Conservation (phyloP, 2,888 invertebrate species). For the Amblyjoppa fuscipennis region DNA sequence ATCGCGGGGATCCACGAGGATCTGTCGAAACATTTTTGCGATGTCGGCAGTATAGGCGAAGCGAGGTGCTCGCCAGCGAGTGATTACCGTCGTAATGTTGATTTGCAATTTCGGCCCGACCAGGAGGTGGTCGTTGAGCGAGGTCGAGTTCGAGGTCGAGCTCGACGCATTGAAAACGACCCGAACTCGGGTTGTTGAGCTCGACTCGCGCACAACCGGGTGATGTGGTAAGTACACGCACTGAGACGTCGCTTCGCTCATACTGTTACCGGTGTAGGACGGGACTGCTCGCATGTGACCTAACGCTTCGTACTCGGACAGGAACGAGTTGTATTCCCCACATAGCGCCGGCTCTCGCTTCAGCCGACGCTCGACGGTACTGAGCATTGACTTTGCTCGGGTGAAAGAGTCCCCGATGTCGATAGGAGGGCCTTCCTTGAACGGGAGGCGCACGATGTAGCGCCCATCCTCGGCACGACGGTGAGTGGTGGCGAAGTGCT, state of each 20-base stretch:
- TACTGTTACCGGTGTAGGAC: not conserved
- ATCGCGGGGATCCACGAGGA: too few species aligned
- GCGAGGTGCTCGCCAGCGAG: too few species aligned
- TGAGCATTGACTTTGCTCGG: not conserved
- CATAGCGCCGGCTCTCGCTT: not conserved
- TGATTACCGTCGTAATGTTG: too few species aligned
- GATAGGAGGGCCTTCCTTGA: not conserved
- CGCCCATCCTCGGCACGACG: not conserved
- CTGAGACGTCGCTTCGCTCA: not conserved
- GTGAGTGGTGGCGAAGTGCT: not conserved
- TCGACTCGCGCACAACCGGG: conserved; percentile 2
- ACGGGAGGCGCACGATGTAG: not conserved
- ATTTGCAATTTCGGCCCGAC: conserved; percentile 21
- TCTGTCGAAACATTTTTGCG: too few species aligned
- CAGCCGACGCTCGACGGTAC: conserved; percentile 24
- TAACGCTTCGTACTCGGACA: conserved; percentile 18
- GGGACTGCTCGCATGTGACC: conserved; percentile 15
- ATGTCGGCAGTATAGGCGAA: too few species aligned
- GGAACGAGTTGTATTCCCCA: conserved; percentile 17
- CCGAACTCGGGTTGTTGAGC: conserved; percentile 44
- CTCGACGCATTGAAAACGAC: conserved; percentile 31
- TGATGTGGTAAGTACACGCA: not conserved
- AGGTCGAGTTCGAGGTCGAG: conserved; percentile 40
- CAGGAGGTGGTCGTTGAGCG: conserved; percentile 51
- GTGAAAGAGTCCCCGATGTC: not conserved